phyloP scores from a whole-genome alignment of 2,113 vertebrate species.

The Engystomops pustulosus region DNA sequence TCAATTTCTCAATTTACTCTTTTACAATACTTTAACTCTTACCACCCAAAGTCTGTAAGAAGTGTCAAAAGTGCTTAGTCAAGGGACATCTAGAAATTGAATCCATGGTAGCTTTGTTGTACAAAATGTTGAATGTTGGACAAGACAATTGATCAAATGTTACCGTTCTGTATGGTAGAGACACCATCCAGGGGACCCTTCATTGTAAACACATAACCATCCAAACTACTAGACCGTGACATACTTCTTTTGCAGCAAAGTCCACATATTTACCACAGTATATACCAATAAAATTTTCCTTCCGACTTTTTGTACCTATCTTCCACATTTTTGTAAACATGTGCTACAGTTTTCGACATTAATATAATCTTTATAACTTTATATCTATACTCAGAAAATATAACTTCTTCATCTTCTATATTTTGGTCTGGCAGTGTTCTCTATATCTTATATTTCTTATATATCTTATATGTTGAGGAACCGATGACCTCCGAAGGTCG shows the following conservation, averaged over 20 bases:
- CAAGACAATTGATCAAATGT: neutral
- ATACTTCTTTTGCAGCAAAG: neutral
- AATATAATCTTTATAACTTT: neutral
- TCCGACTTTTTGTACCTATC: neutral
- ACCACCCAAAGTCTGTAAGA: neutral
- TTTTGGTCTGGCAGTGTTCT: constrained; percentile 32
- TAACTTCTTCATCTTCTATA: constrained; percentile 1
- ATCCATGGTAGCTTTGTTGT: neutral
- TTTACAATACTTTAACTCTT: neutral
- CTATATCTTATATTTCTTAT: neutral
- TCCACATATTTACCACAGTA: neutral
- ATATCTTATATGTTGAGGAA: no score
- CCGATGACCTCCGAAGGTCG: neutral
- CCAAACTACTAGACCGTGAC: neutral
- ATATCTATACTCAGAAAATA: constrained; percentile 18
- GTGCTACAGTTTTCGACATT: neutral
- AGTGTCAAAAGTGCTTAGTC: constrained; percentile 7
- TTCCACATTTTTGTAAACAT: neutral
- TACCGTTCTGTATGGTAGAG: neutral
- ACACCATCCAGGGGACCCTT: neutral
- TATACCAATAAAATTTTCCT: neutral
- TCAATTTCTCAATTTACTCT: neutral
- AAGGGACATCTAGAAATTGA: neutral
- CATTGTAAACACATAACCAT: neutral
- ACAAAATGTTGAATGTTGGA: neutral